Percentiles rank a stretch among this genome's conserved stretches.
phyloP scores from a whole-genome alignment of 1,140 invertebrate species.

The Hesperophylax magnus region DNA sequence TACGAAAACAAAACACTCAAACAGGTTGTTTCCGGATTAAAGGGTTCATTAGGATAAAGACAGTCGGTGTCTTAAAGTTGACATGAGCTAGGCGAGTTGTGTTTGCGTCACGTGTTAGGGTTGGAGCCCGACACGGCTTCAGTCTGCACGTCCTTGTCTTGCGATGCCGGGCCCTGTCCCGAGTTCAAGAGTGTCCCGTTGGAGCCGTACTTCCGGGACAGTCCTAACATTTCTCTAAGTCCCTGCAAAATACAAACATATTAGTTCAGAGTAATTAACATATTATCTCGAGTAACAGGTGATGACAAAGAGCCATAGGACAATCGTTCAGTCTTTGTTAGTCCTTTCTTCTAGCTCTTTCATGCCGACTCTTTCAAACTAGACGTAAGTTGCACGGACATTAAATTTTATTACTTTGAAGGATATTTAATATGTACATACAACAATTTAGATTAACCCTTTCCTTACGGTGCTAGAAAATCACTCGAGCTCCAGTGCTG shows the following conservation, averaged over 20 bases:
- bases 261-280: too few relatives aligned
- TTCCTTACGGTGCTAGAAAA: too few relatives aligned
- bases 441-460: too few relatives aligned
- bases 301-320: too few relatives aligned
- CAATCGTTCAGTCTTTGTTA: too few relatives aligned
- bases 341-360: too few relatives aligned
- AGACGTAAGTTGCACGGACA: too few relatives aligned
- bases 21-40: constrained; percentile 34
- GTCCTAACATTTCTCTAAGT: constrained; percentile 78
- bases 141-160: constrained; percentile 78
- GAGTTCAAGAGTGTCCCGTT: constrained; percentile 62
- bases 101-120: constrained; percentile 56
- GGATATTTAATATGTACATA: too few relatives aligned
- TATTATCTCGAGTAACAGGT: too few relatives aligned
- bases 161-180: constrained; percentile 64
- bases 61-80: constrained; percentile 52
- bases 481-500: too few relatives aligned
- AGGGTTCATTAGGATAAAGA: constrained; percentile 38
- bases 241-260: constrained; percentile 66
- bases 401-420: too few relatives aligned
- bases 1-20: constrained; percentile 46
- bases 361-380: too few relatives aligned
- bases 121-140: constrained; percentile 64
- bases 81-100: constrained; percentile 55
- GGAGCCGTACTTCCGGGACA: constrained; percentile 77